Evolutionary conservation across 2,888 invertebrate species (phyloP), one percentile per base, ranked within the genome.

Genomic region (Dynastes maya): DNA sequence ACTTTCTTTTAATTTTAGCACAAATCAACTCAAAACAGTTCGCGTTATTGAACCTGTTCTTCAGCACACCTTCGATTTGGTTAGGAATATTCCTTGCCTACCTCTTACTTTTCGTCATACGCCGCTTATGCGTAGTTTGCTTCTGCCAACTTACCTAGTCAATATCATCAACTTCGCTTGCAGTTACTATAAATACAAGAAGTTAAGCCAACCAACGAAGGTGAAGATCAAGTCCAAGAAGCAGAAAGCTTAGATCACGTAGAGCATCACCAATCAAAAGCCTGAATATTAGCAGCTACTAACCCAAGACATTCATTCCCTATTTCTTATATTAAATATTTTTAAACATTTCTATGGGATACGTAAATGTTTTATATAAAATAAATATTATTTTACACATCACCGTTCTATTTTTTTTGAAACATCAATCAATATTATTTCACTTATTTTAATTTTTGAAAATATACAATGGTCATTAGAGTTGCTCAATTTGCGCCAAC

Each of bases 71-170:
- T 2, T 92, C 96, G 0, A 92, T 94, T 82, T 81, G 93, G 0
- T 89, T 92, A 11, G 94, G 95, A 68, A 80, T 95, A 11, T 97
- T 97, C 86, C 90, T 98, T 82, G 95, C 94, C 0, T 95, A 92
- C 86, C 91, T 97, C 76, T 90, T 98, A 75, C 92, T 93, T 80
- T 94, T 94, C 86, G 90, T 95, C 40, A 89, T 97, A n/a, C 89
- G 92, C 61, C 95, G 95, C 86, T 90, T 96, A 74, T 98, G 97
- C 86, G 84, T 97, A 2, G 93, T 98, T 58, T 98, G 98, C n/a
- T n/a, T n/a, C n/a, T n/a, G n/a, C 89, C 92, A 11, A 94, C 92
- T 0, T 96, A 96, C 86, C 80, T 93, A 16, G 89, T 95, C 13
- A 96, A 96, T 82, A 85, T 86, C 68, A 49, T 86, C 22, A 83